Percentiles rank a stretch among this genome's conserved stretches.
Evolutionary conservation across 2,113 vertebrate genomes (phyloP).

Genomic region (Pedetes capensis): DNA sequence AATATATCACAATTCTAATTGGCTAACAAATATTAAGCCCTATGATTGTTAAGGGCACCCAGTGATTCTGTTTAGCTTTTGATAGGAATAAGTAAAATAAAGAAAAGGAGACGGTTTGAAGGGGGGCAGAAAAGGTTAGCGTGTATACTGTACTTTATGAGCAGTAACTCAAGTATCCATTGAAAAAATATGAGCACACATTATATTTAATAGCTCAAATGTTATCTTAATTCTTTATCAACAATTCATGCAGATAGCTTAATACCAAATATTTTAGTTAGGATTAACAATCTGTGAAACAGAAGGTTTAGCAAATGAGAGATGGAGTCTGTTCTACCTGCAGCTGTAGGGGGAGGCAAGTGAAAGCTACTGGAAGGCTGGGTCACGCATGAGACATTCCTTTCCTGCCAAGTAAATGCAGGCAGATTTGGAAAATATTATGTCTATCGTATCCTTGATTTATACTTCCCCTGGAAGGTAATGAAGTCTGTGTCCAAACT

Average conservation of each 20-base stretch:
- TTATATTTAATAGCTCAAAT: conserved; percentile 79
- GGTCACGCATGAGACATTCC: conserved; percentile 67
- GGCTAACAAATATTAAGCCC: conserved; percentile 82
- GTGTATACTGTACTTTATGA: conserved; percentile 79
- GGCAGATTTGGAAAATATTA: conserved; percentile 78
- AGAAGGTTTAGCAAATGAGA: conserved; percentile 65
- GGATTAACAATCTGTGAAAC: conserved; percentile 79
- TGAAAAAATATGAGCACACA: conserved; percentile 77
- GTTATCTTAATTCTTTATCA: conserved; percentile 85
- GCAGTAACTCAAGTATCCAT: conserved; percentile 75
- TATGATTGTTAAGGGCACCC: conserved; percentile 74
- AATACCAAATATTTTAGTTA: conserved; percentile 78
- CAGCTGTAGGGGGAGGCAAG: conserved; percentile 49
- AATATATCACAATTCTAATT: conserved; percentile 84
- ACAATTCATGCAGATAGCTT: conserved; percentile 80
- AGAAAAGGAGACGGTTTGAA: conserved; percentile 48
- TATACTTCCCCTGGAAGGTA: conserved; percentile 73
- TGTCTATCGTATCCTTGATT: conserved; percentile 72
- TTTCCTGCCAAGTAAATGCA: conserved; percentile 78
- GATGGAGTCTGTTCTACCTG: conserved; percentile 76
- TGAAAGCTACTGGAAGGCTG: conserved; percentile 63
- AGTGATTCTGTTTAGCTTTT: conserved; percentile 78
- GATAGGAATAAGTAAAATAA: conserved; percentile 74
- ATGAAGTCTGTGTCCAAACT: conserved; percentile 77
- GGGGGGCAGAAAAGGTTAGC: conserved; percentile 50